These are phyloP conservation scores for Lutraria rhynchaena DNA, from an alignment of 1,140 invertebrate species.

Conservation along the genomic window DNA sequence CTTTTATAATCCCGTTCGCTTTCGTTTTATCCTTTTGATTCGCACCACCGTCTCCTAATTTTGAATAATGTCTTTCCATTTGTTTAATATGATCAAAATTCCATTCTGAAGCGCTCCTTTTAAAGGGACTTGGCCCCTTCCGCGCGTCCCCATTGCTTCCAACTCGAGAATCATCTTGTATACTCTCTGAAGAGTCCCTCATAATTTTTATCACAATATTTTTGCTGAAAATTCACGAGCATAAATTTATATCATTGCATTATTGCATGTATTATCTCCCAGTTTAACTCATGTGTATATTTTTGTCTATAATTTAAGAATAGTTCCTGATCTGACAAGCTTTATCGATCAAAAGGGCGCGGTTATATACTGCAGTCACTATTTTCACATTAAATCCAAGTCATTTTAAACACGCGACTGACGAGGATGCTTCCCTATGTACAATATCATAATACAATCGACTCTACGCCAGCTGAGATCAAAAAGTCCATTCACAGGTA, in stretches of 20 bases:
- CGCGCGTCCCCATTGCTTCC: neutral
- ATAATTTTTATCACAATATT: neutral
- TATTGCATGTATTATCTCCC: too few species aligned
- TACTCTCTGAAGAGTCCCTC: conserved; percentile 22
- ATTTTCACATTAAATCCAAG: too few species aligned
- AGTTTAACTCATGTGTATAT: too few species aligned
- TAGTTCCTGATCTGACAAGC: neutral
- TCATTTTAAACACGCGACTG: too few species aligned
- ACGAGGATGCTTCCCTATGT: too few species aligned
- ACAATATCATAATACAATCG: neutral
- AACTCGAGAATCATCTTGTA: conserved; percentile 30
- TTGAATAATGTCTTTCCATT: conserved; percentile 51
- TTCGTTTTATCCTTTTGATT: conserved; percentile 5
- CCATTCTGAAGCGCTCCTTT: conserved; percentile 39
- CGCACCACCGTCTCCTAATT: conserved; percentile 14
- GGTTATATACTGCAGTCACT: conserved; percentile 1
- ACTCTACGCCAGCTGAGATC: neutral
- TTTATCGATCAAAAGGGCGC: neutral
- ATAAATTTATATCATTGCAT: too few species aligned
- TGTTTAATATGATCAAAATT: conserved; percentile 29
- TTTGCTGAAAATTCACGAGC: too few species aligned
- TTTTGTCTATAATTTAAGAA: too few species aligned
- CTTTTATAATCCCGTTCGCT: conserved; percentile 6
- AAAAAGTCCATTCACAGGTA: conserved; percentile 37
- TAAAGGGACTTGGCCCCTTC: conserved; percentile 12